phyloP scores from a whole-genome alignment of 2,888 invertebrate genomes.

The Falcaria lacertinaria region DNA sequence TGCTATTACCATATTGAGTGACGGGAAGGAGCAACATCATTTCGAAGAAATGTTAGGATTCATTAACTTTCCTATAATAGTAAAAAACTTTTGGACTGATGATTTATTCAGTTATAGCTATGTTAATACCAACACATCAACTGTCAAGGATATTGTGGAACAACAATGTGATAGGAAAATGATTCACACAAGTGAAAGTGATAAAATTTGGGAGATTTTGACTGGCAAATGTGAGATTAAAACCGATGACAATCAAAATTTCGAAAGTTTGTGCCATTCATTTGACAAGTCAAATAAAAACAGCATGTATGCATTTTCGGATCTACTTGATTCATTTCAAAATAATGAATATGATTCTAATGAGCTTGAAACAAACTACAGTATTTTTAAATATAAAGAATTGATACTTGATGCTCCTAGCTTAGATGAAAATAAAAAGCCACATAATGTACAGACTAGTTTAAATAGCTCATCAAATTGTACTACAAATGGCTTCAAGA shows the following conservation, averaged over 20 bases:
- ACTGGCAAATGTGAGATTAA: slow-evolving; percentile 15
- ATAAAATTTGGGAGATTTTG: slow-evolving; percentile 36
- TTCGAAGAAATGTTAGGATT: slow-evolving; percentile 79
- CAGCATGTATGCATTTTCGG: slow-evolving; percentile 39
- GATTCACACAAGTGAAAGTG: slow-evolving; percentile 7
- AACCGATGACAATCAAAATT: slow-evolving; percentile 23
- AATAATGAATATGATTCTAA: slow-evolving; percentile 8
- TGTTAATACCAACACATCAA: neutral
- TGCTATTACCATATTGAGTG: slow-evolving; percentile 86
- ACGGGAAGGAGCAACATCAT: slow-evolving; percentile 80
- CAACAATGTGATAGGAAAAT: slow-evolving; percentile 6
- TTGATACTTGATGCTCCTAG: too few relatives aligned
- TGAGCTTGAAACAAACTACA: slow-evolving; percentile 11
- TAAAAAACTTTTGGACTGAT: slow-evolving; percentile 47
- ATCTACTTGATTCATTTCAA: slow-evolving; percentile 44
- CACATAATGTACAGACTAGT: too few relatives aligned
- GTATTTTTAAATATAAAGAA: slow-evolving; percentile 7
- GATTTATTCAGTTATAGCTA: slow-evolving; percentile 19
- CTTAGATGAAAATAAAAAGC: too few relatives aligned
- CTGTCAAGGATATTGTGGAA: neutral
- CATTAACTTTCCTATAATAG: slow-evolving; percentile 65
- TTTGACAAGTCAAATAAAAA: slow-evolving; percentile 21
- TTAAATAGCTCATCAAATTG: too few relatives aligned
- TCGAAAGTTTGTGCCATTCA: slow-evolving; percentile 34
- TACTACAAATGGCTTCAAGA: too few relatives aligned